Percentiles rank a stretch among this genome's conserved stretches.
Conservation (phyloP, 2,888 invertebrate species). For the Heliconius cydno region DNA sequence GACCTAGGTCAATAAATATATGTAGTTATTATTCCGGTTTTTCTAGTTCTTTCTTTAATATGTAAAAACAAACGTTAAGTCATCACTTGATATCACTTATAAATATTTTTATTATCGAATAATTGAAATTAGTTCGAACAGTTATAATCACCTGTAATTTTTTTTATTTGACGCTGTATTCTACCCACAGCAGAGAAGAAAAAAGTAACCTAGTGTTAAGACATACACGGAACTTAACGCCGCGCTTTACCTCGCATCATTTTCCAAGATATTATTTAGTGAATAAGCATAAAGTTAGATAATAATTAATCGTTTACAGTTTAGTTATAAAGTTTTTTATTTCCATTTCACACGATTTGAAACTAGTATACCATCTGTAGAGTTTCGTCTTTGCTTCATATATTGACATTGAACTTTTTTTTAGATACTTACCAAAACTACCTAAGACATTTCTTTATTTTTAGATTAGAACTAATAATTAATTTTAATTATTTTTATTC, state of each 20-base stretch:
- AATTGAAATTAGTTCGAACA: not conserved
- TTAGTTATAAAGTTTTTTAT: too few species aligned
- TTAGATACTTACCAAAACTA: too few species aligned
- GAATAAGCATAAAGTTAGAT: not conserved
- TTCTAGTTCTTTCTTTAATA: constrained; percentile 36
- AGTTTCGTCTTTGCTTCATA: not conserved
- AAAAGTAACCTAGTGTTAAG: too few species aligned
- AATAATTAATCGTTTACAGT: too few species aligned
- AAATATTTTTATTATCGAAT: not conserved
- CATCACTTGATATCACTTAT: constrained; percentile 1
- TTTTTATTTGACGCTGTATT: not conserved
- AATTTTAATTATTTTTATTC: not conserved
- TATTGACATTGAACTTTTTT: not conserved
- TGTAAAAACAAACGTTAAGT: constrained; percentile 37
- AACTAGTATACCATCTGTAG: not conserved
- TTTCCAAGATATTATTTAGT: too few species aligned
- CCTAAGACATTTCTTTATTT: too few species aligned
- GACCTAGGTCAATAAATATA: constrained; percentile 47
- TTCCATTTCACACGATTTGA: not conserved
- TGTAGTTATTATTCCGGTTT: constrained; percentile 41
- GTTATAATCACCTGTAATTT: not conserved
- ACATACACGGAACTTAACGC: too few species aligned
- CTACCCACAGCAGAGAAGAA: too few species aligned
- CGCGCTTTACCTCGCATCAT: not conserved
- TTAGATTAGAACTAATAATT: too few species aligned